Conservation (phyloP, 2,113 vertebrate genomes). For the Cochlearius cochlearius region DNA sequence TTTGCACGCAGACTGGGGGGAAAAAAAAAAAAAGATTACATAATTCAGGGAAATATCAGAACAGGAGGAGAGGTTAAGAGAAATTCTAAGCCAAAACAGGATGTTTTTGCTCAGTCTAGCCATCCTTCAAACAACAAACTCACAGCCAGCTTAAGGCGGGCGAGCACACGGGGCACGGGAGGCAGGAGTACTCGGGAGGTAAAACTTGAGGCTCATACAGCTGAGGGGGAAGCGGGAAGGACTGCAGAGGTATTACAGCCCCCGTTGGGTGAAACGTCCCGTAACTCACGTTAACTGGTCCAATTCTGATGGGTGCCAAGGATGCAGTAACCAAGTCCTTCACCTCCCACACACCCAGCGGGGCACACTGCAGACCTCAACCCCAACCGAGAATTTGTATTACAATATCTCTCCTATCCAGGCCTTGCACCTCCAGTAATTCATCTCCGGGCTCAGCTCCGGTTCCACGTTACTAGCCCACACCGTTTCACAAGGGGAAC, state of each 20-base stretch:
- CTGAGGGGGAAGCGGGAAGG: rapidly evolving
- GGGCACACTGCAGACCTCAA: background rate
- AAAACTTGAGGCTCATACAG: background rate
- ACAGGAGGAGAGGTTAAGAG: background rate
- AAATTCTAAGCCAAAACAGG: slow-evolving; percentile 42
- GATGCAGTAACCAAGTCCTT: background rate
- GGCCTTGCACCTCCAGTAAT: background rate
- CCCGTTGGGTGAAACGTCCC: rapidly evolving
- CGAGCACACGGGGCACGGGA: rapidly evolving
- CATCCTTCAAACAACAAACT: background rate
- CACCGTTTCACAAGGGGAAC: background rate
- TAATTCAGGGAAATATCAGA: background rate
- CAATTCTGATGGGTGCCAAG: rapidly evolving
- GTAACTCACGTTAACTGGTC: rapidly evolving
- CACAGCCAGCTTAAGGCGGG: rapidly evolving
- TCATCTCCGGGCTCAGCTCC: rapidly evolving
- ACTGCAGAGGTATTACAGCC: background rate
- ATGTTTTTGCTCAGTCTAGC: slow-evolving; percentile 33
- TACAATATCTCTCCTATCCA: rapidly evolving
- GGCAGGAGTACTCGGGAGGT: rapidly evolving
- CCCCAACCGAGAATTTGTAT: rapidly evolving
- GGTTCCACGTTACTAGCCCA: rapidly evolving
- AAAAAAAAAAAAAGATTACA: background rate
- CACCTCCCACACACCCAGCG: rapidly evolving
- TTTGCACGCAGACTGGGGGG: rapidly evolving